A percentile compares a stretch with the other conserved stretches of the same genome.
phyloP scores from a whole-genome alignment of 2,113 vertebrate genomes.

The Rhineura floridana region DNA sequence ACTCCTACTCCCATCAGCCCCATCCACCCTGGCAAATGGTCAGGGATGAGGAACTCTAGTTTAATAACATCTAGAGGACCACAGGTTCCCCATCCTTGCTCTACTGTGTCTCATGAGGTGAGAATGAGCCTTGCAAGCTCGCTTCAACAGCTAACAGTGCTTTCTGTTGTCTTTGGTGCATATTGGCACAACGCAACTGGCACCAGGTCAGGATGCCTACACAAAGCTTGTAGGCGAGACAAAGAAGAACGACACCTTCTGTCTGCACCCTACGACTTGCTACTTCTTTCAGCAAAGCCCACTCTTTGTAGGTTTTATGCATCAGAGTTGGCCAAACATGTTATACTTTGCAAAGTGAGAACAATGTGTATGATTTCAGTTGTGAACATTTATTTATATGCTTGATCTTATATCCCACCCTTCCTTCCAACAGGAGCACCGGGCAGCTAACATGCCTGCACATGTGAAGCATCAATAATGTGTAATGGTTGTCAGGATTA shows the following conservation, averaged over 20 bases:
- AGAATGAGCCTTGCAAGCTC: neutral
- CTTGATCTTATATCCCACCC: too few relatives aligned
- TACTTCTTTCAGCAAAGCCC: neutral
- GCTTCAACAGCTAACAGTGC: neutral
- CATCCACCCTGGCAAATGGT: neutral
- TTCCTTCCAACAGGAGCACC: too few relatives aligned
- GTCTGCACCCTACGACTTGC: neutral
- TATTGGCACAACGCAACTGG: constrained; percentile 3
- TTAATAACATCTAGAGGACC: too few relatives aligned
- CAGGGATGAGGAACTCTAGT: neutral
- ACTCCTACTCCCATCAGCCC: too few relatives aligned
- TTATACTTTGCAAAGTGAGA: neutral
- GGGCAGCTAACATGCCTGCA: neutral
- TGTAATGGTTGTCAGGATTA: neutral
- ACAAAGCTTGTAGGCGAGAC: neutral
- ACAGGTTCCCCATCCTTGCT: neutral
- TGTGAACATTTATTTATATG: neutral
- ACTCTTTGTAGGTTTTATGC: neutral
- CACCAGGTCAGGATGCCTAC: constrained; percentile 6
- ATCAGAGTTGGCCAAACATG: neutral
- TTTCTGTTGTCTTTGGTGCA: neutral
- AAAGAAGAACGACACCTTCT: constrained; percentile 21
- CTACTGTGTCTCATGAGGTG: neutral
- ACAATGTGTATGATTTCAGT: neutral
- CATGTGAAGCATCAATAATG: neutral